A percentile compares a stretch with the other conserved stretches of the same genome.
Conservation (phyloP, 2,888 invertebrate genomes). For the Nomada flava region DNA sequence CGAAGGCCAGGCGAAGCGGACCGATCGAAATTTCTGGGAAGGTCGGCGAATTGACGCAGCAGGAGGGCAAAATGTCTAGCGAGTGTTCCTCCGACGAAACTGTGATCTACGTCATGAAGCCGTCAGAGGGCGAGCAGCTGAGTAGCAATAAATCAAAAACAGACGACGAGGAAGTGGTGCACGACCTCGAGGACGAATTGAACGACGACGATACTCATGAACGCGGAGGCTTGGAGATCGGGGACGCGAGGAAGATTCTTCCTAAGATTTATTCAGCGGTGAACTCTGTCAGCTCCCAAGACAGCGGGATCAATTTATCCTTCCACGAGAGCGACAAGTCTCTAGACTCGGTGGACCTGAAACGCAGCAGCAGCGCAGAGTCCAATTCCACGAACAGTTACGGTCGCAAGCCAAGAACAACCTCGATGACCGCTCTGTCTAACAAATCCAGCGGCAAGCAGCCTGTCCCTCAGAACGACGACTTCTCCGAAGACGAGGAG, state of each 20-base stretch:
- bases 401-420: constrained; percentile 69
- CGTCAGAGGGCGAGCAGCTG: constrained; percentile 64
- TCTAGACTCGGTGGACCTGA: constrained; percentile 74
- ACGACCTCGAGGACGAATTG: constrained; percentile 76
- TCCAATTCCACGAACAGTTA: constrained; percentile 76
- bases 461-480: constrained; percentile 73
- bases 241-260: constrained; percentile 84
- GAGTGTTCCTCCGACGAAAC: constrained; percentile 84
- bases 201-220: constrained; percentile 69
- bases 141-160: constrained; percentile 65
- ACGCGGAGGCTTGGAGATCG: constrained; percentile 80
- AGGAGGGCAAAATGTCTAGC: constrained; percentile 83
- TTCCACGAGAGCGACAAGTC: constrained; percentile 89
- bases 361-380: constrained; percentile 81
- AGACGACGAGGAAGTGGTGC: constrained; percentile 86
- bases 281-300: constrained; percentile 90
- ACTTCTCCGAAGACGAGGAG: constrained; percentile 81
- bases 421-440: constrained; percentile 55
- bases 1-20: constrained; percentile 59
- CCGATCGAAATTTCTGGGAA: constrained; percentile 71
- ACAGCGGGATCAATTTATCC: constrained; percentile 91
- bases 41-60: constrained; percentile 78
- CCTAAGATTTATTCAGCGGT: constrained; percentile 88
- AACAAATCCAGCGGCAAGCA: constrained; percentile 63
- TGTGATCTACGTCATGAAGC: constrained; percentile 83